These are phyloP conservation scores for Diachasmimorpha longicaudata DNA, from an alignment of 1,140 invertebrate genomes.

Conservation along the genomic window DNA sequence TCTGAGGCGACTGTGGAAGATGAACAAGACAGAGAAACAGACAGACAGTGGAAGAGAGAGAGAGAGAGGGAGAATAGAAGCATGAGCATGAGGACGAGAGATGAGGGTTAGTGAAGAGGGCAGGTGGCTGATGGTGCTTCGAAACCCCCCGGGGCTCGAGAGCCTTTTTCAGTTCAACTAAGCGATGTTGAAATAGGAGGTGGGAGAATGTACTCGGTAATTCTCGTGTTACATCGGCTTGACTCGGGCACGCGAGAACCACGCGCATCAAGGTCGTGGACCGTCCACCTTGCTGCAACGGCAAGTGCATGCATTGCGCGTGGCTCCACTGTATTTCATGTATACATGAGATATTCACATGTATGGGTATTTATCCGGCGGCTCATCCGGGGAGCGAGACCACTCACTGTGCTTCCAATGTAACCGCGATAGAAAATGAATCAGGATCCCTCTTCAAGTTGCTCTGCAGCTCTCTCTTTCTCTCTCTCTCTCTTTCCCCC, in stretches of 20 bases:
- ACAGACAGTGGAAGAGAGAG: slow-evolving; percentile 7
- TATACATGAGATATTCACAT: background rate
- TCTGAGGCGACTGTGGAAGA: slow-evolving; percentile 18
- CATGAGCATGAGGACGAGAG: background rate
- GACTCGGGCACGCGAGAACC: slow-evolving; percentile 63
- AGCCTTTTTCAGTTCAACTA: slow-evolving; percentile 11
- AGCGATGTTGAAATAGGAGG: slow-evolving; percentile 15
- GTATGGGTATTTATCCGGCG: background rate
- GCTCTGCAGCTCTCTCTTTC: background rate
- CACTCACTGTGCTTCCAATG: background rate
- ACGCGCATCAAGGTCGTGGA: slow-evolving; percentile 63
- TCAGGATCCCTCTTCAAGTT: background rate
- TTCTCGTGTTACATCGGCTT: slow-evolving; percentile 44
- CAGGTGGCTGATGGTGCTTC: slow-evolving; percentile 20
- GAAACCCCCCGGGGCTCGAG: slow-evolving; percentile 19
- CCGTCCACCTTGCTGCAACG: slow-evolving; percentile 54
- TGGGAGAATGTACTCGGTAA: slow-evolving; percentile 36
- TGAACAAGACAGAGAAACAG: background rate
- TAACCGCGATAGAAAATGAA: background rate
- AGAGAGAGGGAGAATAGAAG: slow-evolving; percentile 5
- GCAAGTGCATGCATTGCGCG: slow-evolving; percentile 39
- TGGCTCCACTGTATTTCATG: background rate
- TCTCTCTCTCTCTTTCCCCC: background rate
- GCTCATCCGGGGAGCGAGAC: background rate
- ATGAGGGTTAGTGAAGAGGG: background rate